Evolutionary conservation across 2,888 invertebrate genomes (phyloP).

Genomic region (Heteropelma amictum): DNA sequence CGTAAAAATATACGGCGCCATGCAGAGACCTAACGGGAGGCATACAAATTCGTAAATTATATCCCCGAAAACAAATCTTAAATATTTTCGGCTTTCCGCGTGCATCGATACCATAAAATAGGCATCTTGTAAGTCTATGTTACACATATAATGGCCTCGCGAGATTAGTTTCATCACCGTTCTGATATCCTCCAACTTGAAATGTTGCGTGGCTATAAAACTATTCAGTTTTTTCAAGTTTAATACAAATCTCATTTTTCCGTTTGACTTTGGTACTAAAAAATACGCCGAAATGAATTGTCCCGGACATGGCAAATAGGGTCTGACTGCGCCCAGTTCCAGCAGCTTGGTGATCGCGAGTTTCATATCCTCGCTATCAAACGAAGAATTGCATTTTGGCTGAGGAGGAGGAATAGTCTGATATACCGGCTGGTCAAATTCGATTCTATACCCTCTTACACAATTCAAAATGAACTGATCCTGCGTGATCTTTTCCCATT

Average conservation of each 20-base stretch:
- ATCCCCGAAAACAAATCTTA: constrained; percentile 42
- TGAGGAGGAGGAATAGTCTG: constrained; percentile 31
- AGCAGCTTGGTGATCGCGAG: constrained; percentile 17
- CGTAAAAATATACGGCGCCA: constrained; percentile 40
- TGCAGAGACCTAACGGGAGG: constrained; percentile 32
- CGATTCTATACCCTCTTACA: constrained; percentile 54
- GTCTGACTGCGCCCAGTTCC: constrained; percentile 17
- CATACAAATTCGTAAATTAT: constrained; percentile 24
- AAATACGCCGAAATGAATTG: constrained; percentile 50
- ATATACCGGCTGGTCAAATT: constrained; percentile 31
- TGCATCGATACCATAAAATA: constrained; percentile 44
- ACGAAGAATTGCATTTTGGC: background rate
- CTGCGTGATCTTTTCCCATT: constrained; percentile 29
- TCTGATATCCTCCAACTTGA: constrained; percentile 55
- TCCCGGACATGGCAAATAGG: constrained; percentile 2
- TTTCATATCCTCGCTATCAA: constrained; percentile 11
- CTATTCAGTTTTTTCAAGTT: constrained; percentile 55
- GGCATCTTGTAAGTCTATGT: constrained; percentile 45
- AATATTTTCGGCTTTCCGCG: constrained; percentile 31
- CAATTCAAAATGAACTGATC: constrained; percentile 47
- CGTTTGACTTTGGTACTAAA: constrained; percentile 43
- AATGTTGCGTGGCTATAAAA: constrained; percentile 51
- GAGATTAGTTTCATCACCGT: constrained; percentile 46
- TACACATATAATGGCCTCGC: constrained; percentile 28
- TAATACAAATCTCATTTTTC: constrained; percentile 48